These are phyloP conservation scores for Apodemia duryi DNA, from an alignment of 2,888 invertebrate genomes.

Conservation along the genomic window DNA sequence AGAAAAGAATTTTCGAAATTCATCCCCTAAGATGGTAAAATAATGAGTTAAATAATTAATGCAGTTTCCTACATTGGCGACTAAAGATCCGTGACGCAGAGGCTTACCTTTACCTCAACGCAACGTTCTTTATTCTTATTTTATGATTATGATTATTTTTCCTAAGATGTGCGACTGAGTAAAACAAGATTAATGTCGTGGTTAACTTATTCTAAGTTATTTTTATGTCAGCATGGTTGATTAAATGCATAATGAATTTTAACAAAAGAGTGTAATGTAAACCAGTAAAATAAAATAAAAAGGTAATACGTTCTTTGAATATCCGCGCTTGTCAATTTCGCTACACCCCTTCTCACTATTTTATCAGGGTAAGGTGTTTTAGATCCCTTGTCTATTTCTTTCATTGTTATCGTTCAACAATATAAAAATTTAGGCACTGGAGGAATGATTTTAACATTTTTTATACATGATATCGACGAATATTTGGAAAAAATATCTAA, in stretches of 20 bases:
- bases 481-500: neutral
- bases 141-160: no score
- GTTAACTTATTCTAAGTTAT: no score
- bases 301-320: conserved; percentile 48
- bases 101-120: no score
- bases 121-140: no score
- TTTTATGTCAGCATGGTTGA: neutral
- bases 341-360: conserved; percentile 48
- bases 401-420: conserved; percentile 30
- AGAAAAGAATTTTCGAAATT: no score
- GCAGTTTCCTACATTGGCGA: no score
- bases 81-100: no score
- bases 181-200: no score
- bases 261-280: neutral
- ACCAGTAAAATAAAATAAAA: conserved; percentile 27
- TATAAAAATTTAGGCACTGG: conserved; percentile 1
- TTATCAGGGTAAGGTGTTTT: conserved; percentile 35
- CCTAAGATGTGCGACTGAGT: no score
- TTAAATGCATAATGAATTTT: neutral
- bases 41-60: no score
- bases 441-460: neutral
- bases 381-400: conserved; percentile 44
- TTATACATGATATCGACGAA: neutral
- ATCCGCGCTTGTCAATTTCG: conserved; percentile 56
- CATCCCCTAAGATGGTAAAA: no score